phyloP scores from a whole-genome alignment of 2,797 vertebrate genomes.

The Hypotaenidia okinawae region DNA sequence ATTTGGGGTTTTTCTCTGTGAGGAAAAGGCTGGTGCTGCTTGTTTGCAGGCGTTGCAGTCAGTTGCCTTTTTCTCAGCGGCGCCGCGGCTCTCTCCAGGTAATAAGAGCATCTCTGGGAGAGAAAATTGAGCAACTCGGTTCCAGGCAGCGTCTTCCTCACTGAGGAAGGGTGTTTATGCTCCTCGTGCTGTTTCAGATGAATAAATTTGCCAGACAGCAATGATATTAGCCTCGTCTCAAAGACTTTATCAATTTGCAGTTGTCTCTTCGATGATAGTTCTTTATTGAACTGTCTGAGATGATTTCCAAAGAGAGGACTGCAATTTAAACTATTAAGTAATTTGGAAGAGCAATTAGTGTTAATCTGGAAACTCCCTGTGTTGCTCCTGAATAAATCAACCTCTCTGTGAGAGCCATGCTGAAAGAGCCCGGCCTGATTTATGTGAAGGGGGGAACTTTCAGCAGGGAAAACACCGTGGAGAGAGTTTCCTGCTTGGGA shows the following conservation, averaged over 20 bases:
- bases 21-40: background rate
- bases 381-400: slow-evolving; percentile 68
- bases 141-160: background rate
- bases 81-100: background rate
- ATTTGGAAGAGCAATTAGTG: slow-evolving; percentile 70
- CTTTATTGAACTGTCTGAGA: slow-evolving; percentile 65
- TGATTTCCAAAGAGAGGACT: slow-evolving; percentile 57
- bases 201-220: slow-evolving; percentile 58
- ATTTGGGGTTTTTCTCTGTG: background rate
- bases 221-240: slow-evolving; percentile 25
- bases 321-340: slow-evolving; percentile 69
- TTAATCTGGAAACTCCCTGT: slow-evolving; percentile 71
- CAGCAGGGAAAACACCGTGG: background rate
- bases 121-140: background rate
- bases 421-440: slow-evolving; percentile 23
- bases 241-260: slow-evolving; percentile 60
- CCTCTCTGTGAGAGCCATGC: slow-evolving; percentile 30
- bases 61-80: background rate
- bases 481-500: background rate
- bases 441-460: background rate
- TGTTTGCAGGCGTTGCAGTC: background rate
- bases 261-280: slow-evolving; percentile 41
- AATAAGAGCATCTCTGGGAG: background rate
- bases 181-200: background rate
- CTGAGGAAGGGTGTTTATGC: slow-evolving; percentile 4